Evolutionary conservation across 2,888 invertebrate species (phyloP), one percentile per base, ranked within the genome.

Genomic region (Coleophora flavipennella): DNA sequence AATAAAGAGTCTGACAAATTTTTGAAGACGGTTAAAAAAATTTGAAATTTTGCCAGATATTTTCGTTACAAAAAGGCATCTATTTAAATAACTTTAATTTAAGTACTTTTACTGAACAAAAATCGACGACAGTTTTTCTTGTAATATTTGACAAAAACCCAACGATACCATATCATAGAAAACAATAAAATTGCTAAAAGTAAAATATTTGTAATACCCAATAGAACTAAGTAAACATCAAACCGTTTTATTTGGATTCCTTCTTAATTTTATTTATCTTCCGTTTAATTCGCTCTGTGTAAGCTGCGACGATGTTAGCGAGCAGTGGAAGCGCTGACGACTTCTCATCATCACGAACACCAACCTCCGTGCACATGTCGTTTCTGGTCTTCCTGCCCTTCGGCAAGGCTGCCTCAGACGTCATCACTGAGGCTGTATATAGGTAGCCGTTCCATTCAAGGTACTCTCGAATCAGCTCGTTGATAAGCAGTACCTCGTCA

Each of bases 371-470:
- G 40, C 83, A 83, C 1, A 84, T 49, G 0, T 73, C 70, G 1
- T 54, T 31, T 35, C 83, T 63, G 0, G 61, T 44, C 37, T 61
- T 67, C 44, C 67, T 74, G 0, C 57, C 54, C 1, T 49, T 51
- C 0, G 77, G 62, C 66, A 83, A 57, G 0, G 62, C 68, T 1
- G 83, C 74, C 47, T 84, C 89, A 33, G 88, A 80, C 25, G 67
- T 56, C 68, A 89, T 73, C 25, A 88, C 86, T 0, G 83, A 85
- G 0, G 85, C 78, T 0, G 90, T 87, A 49, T 91, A 91, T 20
- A 89, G 73, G 51, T 91, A 91, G 1, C 90, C 91, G 51, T 90
- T 90, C 91, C 91, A 91, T 48, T 88, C 85, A 3, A 91, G 64
- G 57, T 91, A 91, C 59, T 91, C 91, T 42, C 88, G 69, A 4